Conservation (phyloP, 2,797 vertebrate species). For the Podarcis siculus region DNA sequence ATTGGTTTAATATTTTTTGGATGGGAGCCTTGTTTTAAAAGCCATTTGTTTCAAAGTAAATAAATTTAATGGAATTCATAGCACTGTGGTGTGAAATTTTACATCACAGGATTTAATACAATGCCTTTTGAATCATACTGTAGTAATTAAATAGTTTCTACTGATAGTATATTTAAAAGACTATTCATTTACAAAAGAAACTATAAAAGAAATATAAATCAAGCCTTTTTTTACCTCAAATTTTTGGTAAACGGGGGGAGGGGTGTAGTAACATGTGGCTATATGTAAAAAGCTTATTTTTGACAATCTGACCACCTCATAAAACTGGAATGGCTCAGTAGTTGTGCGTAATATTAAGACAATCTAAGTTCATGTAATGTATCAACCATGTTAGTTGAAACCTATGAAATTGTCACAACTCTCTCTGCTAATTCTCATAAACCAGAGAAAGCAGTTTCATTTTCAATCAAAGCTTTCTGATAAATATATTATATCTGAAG, state of each 20-base stretch:
- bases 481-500: rapidly evolving
- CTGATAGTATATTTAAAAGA: background rate
- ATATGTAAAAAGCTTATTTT: background rate
- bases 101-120: conserved; percentile 21
- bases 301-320: conserved; percentile 11
- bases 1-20: background rate
- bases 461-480: background rate
- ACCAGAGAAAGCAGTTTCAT: conserved; percentile 17
- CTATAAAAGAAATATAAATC: background rate
- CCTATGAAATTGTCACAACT: conserved; percentile 10
- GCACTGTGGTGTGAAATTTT: conserved; percentile 11
- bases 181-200: background rate
- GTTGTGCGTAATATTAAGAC: background rate
- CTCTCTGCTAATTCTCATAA: background rate
- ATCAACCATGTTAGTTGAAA: background rate
- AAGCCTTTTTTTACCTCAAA: background rate
- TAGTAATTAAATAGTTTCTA: conserved; percentile 3
- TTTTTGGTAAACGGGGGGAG: background rate
- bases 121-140: conserved; percentile 10
- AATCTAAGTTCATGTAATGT: rapidly evolving
- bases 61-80: conserved; percentile 27
- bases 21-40: background rate
- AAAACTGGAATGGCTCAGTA: background rate
- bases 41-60: conserved; percentile 18
- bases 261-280: background rate